These are phyloP conservation scores for Megaceryle maxima DNA, from an alignment of 2,113 vertebrate genomes.

Conservation along the genomic window DNA sequence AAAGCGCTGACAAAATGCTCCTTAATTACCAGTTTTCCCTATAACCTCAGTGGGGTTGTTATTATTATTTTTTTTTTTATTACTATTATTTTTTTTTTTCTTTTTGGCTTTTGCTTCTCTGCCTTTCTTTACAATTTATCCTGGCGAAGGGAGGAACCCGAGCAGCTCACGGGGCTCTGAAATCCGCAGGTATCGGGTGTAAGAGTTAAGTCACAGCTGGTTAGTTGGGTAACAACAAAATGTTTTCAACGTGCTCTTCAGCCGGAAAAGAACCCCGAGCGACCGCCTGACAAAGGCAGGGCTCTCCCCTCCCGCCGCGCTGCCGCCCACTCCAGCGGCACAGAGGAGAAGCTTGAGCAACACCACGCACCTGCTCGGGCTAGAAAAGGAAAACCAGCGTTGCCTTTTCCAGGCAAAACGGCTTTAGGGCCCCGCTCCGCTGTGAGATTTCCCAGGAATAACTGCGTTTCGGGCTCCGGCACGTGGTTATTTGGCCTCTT, in stretches of 20 bases:
- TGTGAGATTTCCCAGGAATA: accelerated
- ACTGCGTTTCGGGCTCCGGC: accelerated
- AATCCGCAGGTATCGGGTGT: accelerated
- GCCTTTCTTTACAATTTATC: background rate
- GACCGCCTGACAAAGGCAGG: background rate
- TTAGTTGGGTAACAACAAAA: accelerated
- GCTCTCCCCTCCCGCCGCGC: background rate
- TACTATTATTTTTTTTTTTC: background rate
- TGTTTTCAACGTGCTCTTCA: background rate
- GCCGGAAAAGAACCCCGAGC: background rate
- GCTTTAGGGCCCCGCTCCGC: accelerated
- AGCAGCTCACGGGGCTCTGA: background rate
- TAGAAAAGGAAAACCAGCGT: background rate
- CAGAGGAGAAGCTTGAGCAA: background rate
- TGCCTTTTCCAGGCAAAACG: accelerated
- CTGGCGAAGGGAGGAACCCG: background rate
- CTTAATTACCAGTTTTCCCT: constrained; percentile 13
- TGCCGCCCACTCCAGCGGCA: background rate
- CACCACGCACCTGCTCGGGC: background rate
- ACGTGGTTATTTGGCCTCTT: background rate
- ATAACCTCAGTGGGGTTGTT: background rate
- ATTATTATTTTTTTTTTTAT: too few species aligned
- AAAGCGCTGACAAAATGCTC: constrained; percentile 15
- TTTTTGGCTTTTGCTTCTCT: background rate
- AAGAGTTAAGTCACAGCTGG: background rate